Evolutionary conservation across 2,888 invertebrate species (phyloP).

Genomic region (Drosophila incognita): DNA sequence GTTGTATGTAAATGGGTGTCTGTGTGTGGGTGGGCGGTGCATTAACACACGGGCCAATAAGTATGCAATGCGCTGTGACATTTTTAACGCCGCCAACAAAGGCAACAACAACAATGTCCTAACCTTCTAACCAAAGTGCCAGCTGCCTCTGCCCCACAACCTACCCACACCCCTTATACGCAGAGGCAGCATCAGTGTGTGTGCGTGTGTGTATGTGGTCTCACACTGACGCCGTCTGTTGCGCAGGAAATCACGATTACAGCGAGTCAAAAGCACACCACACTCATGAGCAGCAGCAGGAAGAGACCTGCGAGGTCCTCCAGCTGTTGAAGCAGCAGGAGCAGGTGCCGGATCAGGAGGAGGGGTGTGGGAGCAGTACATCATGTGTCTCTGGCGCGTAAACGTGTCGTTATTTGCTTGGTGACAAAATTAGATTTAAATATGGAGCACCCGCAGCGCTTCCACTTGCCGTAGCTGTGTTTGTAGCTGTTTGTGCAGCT

Average conservation of each 20-base stretch:
- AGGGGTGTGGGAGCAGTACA: not conserved
- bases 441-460: constrained; percentile 62
- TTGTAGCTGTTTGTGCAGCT: constrained; percentile 21
- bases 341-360: not conserved
- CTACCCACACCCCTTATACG: not conserved
- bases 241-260: constrained; percentile 79
- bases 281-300: constrained; percentile 15
- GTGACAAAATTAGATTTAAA: constrained; percentile 80
- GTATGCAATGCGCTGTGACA: constrained; percentile 81
- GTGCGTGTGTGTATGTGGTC: constrained; percentile 15
- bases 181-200: constrained; percentile 15
- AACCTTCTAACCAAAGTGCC: constrained; percentile 47
- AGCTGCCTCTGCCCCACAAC: constrained; percentile 28
- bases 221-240: constrained; percentile 60
- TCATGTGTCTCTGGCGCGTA: constrained; percentile 59
- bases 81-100: constrained; percentile 77
- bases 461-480: constrained; percentile 6
- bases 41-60: constrained; percentile 81
- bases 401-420: constrained; percentile 67
- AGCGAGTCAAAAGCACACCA: constrained; percentile 61
- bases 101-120: constrained; percentile 47
- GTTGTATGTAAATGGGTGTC: not conserved
- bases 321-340: constrained; percentile 2
- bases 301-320: constrained; percentile 11
- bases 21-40: constrained; percentile 47